Evolutionary conservation across 2,888 invertebrate genomes (phyloP).

Genomic region (Alloplasta piceator): DNA sequence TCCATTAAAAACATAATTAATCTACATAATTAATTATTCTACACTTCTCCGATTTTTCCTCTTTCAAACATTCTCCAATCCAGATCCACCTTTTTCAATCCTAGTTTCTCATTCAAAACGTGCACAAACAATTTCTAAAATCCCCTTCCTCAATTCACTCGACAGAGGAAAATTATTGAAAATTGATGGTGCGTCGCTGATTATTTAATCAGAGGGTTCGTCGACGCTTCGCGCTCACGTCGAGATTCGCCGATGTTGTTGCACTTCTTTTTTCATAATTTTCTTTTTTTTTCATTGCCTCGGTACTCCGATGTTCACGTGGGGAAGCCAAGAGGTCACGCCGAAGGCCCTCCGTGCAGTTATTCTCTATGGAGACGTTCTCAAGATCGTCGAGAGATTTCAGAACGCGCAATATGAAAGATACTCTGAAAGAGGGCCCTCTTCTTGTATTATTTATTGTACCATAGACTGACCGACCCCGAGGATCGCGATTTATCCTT

Average conservation of each 20-base stretch:
- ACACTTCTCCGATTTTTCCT: no score
- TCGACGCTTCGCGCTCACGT: constrained; percentile 28
- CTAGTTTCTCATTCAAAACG: no score
- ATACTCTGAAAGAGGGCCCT: constrained; percentile 2
- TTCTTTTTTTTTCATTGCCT: neutral
- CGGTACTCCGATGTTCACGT: constrained; percentile 32
- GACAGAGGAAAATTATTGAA: no score
- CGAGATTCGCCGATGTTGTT: neutral
- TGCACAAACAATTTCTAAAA: no score
- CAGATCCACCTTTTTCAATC: no score
- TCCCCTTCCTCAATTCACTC: no score
- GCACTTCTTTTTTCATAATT: constrained; percentile 5
- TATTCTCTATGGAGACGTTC: constrained; percentile 63
- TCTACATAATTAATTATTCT: no score
- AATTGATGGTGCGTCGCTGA: constrained; percentile 27
- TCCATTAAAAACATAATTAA: no score
- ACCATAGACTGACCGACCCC: constrained; percentile 16
- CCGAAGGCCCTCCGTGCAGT: constrained; percentile 40
- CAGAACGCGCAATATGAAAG: constrained; percentile 15
- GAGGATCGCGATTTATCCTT: constrained; percentile 58
- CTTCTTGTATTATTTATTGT: constrained; percentile 5
- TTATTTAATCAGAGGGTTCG: constrained; percentile 59
- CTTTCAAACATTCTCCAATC: no score
- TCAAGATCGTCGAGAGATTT: constrained; percentile 60
- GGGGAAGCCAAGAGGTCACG: constrained; percentile 49